phyloP scores from a whole-genome alignment of 2,888 invertebrate genomes.

The Acleris sparsana region DNA sequence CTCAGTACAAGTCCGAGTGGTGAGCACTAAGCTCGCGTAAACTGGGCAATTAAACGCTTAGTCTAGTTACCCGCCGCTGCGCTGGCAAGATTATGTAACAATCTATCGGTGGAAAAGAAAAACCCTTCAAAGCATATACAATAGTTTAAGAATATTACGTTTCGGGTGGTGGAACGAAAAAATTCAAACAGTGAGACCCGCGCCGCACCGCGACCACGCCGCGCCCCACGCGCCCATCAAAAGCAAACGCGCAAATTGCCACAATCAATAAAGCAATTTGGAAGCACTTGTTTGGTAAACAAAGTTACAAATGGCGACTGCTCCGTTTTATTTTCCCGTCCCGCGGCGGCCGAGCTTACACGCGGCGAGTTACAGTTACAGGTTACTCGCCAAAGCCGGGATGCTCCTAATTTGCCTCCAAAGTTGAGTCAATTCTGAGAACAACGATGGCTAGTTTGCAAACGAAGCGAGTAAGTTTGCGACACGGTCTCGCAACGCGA shows the following conservation, averaged over 20 bases:
- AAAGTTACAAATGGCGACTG: constrained; percentile 12
- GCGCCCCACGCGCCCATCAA: constrained; percentile 1
- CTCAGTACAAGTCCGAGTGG: too few relatives aligned
- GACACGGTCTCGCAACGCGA: not conserved
- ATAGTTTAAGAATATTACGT: not conserved
- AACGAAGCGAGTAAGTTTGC: not conserved
- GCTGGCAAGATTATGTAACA: too few relatives aligned
- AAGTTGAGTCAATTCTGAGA: not conserved
- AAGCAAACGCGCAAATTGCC: constrained; percentile 47
- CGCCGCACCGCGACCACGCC: not conserved
- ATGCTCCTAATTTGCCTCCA: not conserved
- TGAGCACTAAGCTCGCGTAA: too few relatives aligned
- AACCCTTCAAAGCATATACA: too few relatives aligned
- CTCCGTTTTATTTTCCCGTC: constrained; percentile 16
- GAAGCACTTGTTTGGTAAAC: constrained; percentile 27
- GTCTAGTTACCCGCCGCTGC: too few relatives aligned
- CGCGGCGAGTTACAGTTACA: constrained; percentile 1
- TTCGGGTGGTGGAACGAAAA: not conserved
- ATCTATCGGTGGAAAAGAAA: too few relatives aligned
- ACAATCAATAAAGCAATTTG: constrained; percentile 22
- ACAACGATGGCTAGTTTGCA: not conserved
- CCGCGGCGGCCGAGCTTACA: constrained; percentile 1
- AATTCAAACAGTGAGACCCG: not conserved
- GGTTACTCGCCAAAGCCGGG: not conserved
- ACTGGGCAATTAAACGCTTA: too few relatives aligned